phyloP scores from a whole-genome alignment of 2,888 invertebrate species.

The Caenorhabditis macrosperma region DNA sequence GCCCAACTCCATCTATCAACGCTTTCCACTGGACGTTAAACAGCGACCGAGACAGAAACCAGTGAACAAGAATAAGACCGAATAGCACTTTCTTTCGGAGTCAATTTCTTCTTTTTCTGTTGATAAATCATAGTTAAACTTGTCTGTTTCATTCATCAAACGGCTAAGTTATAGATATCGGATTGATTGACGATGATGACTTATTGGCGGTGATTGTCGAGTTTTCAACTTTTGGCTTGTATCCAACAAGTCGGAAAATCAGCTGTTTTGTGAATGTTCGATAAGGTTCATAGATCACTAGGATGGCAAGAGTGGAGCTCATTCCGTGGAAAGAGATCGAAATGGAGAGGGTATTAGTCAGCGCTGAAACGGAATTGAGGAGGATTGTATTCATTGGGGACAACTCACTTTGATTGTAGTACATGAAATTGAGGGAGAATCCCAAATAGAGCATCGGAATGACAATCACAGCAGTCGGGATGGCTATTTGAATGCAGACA shows the following conservation, averaged over 20 bases:
- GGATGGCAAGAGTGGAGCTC: slow-evolving; percentile 6
- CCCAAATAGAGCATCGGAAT: slow-evolving; percentile 1
- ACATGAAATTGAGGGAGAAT: not conserved
- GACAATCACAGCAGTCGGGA: not conserved
- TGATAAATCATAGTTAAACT: not conserved
- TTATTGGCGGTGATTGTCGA: not conserved
- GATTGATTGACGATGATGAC: not conserved
- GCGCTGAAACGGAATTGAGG: not conserved
- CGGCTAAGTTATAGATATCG: not conserved
- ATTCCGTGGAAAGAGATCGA: slow-evolving; percentile 7
- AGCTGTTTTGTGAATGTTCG: slow-evolving; percentile 10
- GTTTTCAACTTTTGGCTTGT: not conserved
- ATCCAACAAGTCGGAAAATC: not conserved
- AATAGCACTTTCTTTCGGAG: too few species aligned
- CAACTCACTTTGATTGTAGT: slow-evolving; percentile 31
- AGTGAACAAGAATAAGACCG: slow-evolving; percentile 11
- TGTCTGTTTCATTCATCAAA: too few species aligned
- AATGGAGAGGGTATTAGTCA: not conserved
- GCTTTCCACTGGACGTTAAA: slow-evolving; percentile 19
- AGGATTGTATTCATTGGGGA: too few species aligned
- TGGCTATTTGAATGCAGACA: slow-evolving; percentile 13
- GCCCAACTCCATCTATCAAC: slow-evolving; percentile 17
- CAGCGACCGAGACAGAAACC: slow-evolving; percentile 25
- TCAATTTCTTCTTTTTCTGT: too few species aligned
- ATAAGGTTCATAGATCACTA: slow-evolving; percentile 19